phyloP scores from a whole-genome alignment of 2,797 vertebrate species.

The Allobates femoralis region DNA sequence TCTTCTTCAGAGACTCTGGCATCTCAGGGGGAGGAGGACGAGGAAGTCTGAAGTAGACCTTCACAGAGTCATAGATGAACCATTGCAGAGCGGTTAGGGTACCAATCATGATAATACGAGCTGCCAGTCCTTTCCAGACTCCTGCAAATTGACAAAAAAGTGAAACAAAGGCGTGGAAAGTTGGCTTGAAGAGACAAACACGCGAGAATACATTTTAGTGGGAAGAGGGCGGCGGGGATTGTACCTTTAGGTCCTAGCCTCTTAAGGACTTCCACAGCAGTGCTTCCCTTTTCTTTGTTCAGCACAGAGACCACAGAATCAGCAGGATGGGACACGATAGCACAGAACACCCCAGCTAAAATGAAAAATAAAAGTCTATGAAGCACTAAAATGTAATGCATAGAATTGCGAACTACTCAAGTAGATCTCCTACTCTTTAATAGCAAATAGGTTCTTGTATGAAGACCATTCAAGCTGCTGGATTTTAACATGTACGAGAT shows the following conservation, averaged over 20 bases:
- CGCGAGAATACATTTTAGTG: not conserved
- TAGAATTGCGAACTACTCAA: too few species aligned
- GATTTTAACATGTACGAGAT: too few species aligned
- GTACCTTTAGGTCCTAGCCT: slow-evolving; percentile 91
- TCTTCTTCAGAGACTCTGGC: slow-evolving; percentile 95
- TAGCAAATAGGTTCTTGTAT: too few species aligned
- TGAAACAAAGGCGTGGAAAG: not conserved
- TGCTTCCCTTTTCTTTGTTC: slow-evolving; percentile 97
- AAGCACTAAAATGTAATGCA: not conserved
- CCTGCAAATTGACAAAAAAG: slow-evolving; percentile 73
- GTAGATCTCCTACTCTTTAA: too few species aligned
- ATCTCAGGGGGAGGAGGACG: slow-evolving; percentile 94
- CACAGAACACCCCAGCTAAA: slow-evolving; percentile 96
- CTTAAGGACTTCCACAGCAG: slow-evolving; percentile 86
- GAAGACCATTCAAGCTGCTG: too few species aligned
- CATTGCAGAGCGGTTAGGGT: slow-evolving; percentile 94
- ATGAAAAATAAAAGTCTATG: not conserved
- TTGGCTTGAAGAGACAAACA: too few species aligned
- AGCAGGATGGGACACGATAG: slow-evolving; percentile 97
- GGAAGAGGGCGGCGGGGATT: not conserved
- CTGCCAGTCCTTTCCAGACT: slow-evolving; percentile 94
- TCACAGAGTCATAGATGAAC: slow-evolving; percentile 97
- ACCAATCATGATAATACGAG: slow-evolving; percentile 97
- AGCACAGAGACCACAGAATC: slow-evolving; percentile 98
- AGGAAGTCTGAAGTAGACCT: slow-evolving; percentile 95